A percentile compares a stretch with the other conserved stretches of the same genome.
Evolutionary conservation across 2,113 vertebrate genomes (phyloP).

Genomic region (Ellobius talpinus): DNA sequence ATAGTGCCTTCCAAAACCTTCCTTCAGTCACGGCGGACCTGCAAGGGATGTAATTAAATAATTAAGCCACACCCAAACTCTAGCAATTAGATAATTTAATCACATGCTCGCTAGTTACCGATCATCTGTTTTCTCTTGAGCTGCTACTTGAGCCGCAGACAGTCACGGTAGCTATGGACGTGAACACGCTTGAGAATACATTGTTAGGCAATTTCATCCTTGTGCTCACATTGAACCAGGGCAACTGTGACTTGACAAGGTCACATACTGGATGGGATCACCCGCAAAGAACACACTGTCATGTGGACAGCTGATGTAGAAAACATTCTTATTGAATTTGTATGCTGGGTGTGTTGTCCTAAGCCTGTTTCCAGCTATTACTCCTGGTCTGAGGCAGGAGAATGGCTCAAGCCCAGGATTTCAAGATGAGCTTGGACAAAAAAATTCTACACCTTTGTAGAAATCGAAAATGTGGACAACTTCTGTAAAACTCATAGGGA

Average conservation of each 20-base stretch:
- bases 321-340: background rate
- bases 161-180: background rate
- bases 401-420: background rate
- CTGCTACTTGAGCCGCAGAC: background rate
- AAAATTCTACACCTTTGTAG: background rate
- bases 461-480: background rate
- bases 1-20: background rate
- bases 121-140: conserved; percentile 20
- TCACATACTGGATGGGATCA: background rate
- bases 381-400: background rate
- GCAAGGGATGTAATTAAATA: background rate
- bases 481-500: background rate
- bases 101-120: background rate
- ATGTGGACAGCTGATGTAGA: background rate
- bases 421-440: background rate
- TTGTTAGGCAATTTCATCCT: background rate
- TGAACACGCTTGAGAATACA: background rate
- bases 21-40: background rate
- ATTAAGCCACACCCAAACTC: background rate
- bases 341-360: background rate
- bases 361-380: background rate
- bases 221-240: background rate
- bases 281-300: background rate
- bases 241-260: background rate
- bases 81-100: background rate